Evolutionary conservation across 37 sponge, comb jelly and placozoan genomes (phyloP).

Genomic region (Haliclona indistincta): DNA sequence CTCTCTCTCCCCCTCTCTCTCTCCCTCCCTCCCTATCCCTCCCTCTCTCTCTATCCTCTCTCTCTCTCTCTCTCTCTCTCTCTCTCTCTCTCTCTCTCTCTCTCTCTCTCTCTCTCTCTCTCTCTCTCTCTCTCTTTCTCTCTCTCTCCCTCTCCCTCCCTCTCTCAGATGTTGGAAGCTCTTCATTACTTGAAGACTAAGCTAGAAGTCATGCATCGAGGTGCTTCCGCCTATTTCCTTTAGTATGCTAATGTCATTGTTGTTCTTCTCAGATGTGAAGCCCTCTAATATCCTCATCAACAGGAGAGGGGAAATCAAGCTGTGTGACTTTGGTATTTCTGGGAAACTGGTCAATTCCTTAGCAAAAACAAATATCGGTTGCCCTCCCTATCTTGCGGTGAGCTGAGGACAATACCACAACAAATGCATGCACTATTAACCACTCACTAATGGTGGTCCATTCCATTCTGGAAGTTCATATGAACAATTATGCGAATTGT

Average conservation of each 20-base stretch:
- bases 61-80: background rate
- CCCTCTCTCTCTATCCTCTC: background rate
- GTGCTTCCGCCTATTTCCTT: constrained; percentile 25
- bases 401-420: too few relatives aligned
- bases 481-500: too few relatives aligned
- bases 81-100: background rate
- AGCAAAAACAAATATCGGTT: constrained; percentile 4
- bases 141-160: constrained; percentile 13
- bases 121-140: background rate
- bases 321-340: constrained; percentile 69
- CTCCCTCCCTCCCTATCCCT: too few relatives aligned
- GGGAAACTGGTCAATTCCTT: constrained; percentile 16
- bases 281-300: constrained; percentile 61
- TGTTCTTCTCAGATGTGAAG: constrained; percentile 63
- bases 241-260: too few relatives aligned
- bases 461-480: too few relatives aligned
- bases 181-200: constrained; percentile 77
- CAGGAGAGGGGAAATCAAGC: constrained; percentile 39
- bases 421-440: too few relatives aligned
- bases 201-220: constrained; percentile 88
- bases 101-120: background rate
- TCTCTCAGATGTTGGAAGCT: constrained; percentile 73
- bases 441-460: too few relatives aligned
- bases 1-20: background rate
- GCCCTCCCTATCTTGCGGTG: constrained; percentile 9